Evolutionary conservation across 1,140 invertebrate species (phyloP).

Genomic region (Tetranychus cinnabarinus): DNA sequence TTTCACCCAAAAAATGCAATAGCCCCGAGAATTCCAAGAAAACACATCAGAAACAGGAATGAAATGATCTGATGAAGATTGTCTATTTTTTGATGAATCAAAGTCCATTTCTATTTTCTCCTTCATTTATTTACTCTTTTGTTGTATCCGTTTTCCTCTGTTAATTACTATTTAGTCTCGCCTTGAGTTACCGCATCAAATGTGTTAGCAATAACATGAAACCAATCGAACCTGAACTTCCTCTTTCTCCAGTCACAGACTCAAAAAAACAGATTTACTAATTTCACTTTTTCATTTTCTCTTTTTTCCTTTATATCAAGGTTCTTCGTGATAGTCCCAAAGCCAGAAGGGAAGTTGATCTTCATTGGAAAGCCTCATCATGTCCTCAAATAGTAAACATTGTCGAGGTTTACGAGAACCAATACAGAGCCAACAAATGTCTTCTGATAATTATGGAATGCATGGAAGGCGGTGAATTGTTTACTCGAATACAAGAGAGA

Average conservation of each 20-base stretch:
- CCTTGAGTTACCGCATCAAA: too few species aligned
- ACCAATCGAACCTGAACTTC: background rate
- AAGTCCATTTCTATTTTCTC: too few species aligned
- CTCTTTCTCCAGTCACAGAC: background rate
- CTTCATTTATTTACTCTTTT: background rate
- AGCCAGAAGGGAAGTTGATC: slow-evolving; percentile 73
- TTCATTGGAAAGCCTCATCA: slow-evolving; percentile 74
- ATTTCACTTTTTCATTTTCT: slow-evolving; percentile 1
- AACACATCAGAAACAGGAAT: too few species aligned
- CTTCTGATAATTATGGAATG: slow-evolving; percentile 93
- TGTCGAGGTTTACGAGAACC: slow-evolving; percentile 88
- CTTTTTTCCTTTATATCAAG: slow-evolving; percentile 24
- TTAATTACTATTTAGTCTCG: background rate
- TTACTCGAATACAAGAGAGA: slow-evolving; percentile 74
- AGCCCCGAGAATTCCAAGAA: too few species aligned
- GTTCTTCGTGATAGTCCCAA: slow-evolving; percentile 73
- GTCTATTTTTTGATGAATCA: too few species aligned
- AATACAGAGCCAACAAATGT: slow-evolving; percentile 65
- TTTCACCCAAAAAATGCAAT: too few species aligned
- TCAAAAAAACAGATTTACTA: background rate
- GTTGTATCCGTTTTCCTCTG: background rate
- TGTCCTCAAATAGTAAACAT: slow-evolving; percentile 80
- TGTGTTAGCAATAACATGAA: too few species aligned
- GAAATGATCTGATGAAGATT: too few species aligned
- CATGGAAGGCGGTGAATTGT: slow-evolving; percentile 32